Base-by-base conservation (phyloP, 2,797 vertebrate species). In the Phoebastria nigripes region DNA sequence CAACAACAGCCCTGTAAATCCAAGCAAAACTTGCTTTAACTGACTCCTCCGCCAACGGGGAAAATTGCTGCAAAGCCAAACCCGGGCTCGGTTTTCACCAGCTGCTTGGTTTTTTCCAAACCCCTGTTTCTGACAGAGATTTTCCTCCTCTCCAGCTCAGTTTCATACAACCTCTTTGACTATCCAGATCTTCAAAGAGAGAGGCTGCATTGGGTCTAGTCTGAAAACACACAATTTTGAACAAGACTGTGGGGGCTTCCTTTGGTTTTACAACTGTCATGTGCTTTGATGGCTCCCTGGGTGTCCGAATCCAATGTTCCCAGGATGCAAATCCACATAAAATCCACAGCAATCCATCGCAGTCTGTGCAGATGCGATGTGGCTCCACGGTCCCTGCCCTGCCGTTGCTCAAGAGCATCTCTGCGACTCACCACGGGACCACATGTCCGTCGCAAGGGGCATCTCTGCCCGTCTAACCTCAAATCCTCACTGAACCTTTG, bases 401-500 rank as follows among this genome's bases (percentile, higher is more conserved):
- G 39, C 18, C 21, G 5, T 78, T 5, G 7, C 22, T 28, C 3
- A 0, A 49, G 74, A 87, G 37, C 55, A 19, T 70, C 66, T 39
- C 49, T 65, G 59, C 41, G 33, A 61, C 56, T 67, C 28, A 8
- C 46, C 47, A 58, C 1, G 5, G 56, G 44, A 71, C 42, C 54
- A 82, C 0, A 2, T 0, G 2, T 8, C 22, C 5, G 2, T 31
- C 9, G 8, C 15, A 33, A 74, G 66, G n/a, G 54, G 39, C 35
- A 67, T 33, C 63, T 79, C 93, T 89, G 41, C 33, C 52, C 5
- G 0, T 54, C 52, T 71, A 63, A 92, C 69, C 42, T 84, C 77
- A 79, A 82, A 86, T 69, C 31, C 1, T 1, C 67, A 66, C 49
- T 17, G 35, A 94, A 51, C 25, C 42, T 81, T 70, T 56, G 73